These are phyloP conservation scores for Synaphobranchus kaupii DNA, from an alignment of 2,797 vertebrate genomes.

Conservation along the genomic window DNA sequence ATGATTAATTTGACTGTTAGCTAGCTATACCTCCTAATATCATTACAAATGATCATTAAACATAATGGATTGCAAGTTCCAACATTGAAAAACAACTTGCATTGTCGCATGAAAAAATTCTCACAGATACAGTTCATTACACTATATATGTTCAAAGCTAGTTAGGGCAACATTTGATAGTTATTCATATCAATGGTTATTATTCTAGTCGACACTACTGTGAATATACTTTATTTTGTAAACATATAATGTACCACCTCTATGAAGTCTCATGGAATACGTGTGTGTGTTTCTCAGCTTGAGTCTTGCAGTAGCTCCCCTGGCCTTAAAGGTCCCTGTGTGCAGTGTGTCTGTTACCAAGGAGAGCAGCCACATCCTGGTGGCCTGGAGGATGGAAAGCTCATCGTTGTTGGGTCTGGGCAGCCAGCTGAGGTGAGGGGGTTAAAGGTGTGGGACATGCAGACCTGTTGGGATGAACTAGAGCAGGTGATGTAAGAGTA, in stretches of 20 bases:
- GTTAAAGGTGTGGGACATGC: slow-evolving; percentile 73
- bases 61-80: background rate
- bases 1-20: background rate
- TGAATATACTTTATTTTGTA: background rate
- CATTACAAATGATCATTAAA: background rate
- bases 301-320: slow-evolving; percentile 62
- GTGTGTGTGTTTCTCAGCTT: slow-evolving; percentile 70
- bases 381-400: slow-evolving; percentile 91
- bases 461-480: background rate
- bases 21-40: background rate
- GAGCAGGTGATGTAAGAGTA: background rate
- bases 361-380: slow-evolving; percentile 91
- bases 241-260: background rate
- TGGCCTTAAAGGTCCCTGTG: slow-evolving; percentile 88
- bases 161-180: no score
- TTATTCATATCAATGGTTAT: background rate
- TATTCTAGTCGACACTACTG: background rate
- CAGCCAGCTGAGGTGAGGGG: slow-evolving; percentile 88
- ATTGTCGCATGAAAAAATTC: background rate
- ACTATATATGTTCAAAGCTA: background rate
- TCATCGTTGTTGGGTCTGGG: slow-evolving; percentile 93
- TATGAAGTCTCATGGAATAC: background rate
- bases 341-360: slow-evolving; percentile 91
- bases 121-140: background rate
- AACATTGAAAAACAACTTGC: background rate